These are phyloP conservation scores for Molossus molossus DNA, from an alignment of 2,797 vertebrate genomes.

Conservation along the genomic window DNA sequence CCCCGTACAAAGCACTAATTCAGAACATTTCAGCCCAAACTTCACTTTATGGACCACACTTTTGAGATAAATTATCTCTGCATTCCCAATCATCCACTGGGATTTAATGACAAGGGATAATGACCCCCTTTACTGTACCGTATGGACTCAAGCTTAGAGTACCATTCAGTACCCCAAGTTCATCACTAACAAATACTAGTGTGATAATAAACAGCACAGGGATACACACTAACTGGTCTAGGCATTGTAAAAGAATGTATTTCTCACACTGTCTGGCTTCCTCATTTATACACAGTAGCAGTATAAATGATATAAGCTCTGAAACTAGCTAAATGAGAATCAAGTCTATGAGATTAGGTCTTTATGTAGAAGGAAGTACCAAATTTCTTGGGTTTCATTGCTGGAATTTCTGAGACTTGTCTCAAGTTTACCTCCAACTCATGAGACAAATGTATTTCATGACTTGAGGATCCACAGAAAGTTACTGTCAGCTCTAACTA, in stretches of 20 bases:
- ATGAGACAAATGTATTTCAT: no score
- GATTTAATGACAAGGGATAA: constrained; percentile 5
- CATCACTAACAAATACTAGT: background rate
- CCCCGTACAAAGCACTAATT: background rate
- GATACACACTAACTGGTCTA: no score
- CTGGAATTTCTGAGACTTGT: no score
- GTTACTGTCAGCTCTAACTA: no score
- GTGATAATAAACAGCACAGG: background rate
- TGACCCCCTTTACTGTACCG: background rate
- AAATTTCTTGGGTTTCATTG: no score
- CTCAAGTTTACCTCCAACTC: no score
- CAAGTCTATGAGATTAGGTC: no score
- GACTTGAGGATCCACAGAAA: no score
- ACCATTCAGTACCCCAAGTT: background rate
- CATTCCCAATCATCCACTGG: background rate
- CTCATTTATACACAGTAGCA: background rate
- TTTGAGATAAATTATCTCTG: background rate
- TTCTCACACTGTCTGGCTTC: background rate
- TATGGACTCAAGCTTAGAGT: background rate
- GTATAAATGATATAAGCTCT: background rate
- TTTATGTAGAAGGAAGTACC: no score
- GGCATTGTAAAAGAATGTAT: no score
- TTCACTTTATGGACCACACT: background rate
- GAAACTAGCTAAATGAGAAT: background rate
- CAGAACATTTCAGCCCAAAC: background rate